Percentiles rank a stretch among this genome's conserved stretches.
Evolutionary conservation across 2,113 vertebrate genomes (phyloP).

Genomic region (Pterocles orientalis): DNA sequence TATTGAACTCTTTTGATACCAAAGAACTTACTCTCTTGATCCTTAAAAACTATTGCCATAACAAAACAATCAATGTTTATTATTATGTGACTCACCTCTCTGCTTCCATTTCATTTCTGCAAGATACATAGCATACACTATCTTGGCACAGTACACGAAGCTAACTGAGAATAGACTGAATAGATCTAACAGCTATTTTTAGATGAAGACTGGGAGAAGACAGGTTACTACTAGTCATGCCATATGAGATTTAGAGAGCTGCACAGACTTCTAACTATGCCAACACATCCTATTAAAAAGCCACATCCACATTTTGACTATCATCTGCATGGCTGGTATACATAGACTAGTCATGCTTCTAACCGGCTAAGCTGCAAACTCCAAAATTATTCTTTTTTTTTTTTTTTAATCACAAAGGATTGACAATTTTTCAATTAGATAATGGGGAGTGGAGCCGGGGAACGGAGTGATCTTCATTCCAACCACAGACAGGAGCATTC

Average conservation of each 20-base stretch:
- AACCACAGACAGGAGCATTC: background rate
- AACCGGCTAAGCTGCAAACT: background rate
- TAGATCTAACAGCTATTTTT: background rate
- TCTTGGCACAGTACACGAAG: background rate
- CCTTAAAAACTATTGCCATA: background rate
- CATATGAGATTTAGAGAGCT: background rate
- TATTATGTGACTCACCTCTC: background rate
- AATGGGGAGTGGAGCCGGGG: accelerated
- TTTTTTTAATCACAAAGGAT: background rate
- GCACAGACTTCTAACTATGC: background rate
- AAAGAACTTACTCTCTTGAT: background rate
- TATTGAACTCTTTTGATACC: background rate
- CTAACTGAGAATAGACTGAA: background rate
- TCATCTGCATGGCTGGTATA: background rate
- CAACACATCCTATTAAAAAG: background rate
- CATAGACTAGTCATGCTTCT: background rate
- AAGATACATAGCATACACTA: background rate
- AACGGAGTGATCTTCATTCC: background rate
- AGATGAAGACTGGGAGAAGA: background rate
- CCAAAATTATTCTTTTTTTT: background rate
- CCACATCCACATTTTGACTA: background rate
- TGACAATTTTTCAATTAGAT: background rate
- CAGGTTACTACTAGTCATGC: background rate
- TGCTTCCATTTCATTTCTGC: background rate
- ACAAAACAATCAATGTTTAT: background rate